These are phyloP conservation scores for Heterodera schachtii DNA, from an alignment of 1,140 invertebrate genomes.

Conservation along the genomic window DNA sequence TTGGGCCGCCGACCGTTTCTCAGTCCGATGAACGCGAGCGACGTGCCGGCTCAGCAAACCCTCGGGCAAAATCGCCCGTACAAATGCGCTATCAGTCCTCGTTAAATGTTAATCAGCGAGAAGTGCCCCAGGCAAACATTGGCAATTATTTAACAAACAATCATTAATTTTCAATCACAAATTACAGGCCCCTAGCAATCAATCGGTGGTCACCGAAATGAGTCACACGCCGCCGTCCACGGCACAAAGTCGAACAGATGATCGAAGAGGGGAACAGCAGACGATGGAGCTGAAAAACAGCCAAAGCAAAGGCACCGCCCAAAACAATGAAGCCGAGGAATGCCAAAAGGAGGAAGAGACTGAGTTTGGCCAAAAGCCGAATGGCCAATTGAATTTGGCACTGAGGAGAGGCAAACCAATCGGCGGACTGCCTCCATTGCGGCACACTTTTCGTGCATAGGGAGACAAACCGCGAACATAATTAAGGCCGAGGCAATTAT, in stretches of 20 bases:
- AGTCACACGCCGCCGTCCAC: slow-evolving; percentile 1
- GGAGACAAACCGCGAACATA: too few species aligned
- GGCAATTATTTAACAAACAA: background rate
- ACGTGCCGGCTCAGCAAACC: background rate
- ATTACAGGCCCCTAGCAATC: slow-evolving; percentile 5
- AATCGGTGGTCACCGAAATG: slow-evolving; percentile 17
- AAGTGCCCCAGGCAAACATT: background rate
- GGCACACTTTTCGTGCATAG: slow-evolving; percentile 40
- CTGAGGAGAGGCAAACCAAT: background rate
- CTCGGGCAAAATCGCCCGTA: background rate
- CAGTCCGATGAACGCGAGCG: slow-evolving; percentile 40
- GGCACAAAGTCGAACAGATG: background rate
- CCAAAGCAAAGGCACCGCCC: too few species aligned
- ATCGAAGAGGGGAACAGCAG: too few species aligned
- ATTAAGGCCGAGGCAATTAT: too few species aligned
- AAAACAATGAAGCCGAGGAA: background rate
- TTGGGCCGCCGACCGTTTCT: slow-evolving; percentile 54
- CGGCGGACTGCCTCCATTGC: slow-evolving; percentile 38
- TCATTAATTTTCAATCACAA: background rate
- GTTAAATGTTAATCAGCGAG: background rate
- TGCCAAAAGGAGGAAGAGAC: background rate
- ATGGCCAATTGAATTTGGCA: background rate
- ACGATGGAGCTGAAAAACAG: too few species aligned
- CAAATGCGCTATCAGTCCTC: background rate
- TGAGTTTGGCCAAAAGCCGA: background rate